phyloP scores from a whole-genome alignment of 2,113 vertebrate species.

The Gila orcuttii region DNA sequence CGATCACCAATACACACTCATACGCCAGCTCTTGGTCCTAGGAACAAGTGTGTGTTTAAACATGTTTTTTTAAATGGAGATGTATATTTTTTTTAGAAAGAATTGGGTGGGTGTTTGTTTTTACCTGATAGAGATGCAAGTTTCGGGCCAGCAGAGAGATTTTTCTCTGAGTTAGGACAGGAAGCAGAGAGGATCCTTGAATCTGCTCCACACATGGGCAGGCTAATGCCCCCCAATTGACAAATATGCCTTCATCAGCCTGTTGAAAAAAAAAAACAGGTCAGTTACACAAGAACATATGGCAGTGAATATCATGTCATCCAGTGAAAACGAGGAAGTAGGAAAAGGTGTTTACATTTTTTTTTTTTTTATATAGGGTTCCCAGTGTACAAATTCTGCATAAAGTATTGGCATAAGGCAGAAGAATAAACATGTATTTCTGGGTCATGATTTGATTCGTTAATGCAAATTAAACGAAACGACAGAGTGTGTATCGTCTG shows the following conservation, averaged over 20 bases:
- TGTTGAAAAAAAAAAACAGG: constrained; percentile 51
- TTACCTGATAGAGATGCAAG: constrained; percentile 90
- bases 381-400: too few relatives aligned
- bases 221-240: constrained; percentile 79
- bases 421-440: neutral
- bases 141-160: constrained; percentile 88
- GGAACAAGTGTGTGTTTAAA: neutral
- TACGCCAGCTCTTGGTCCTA: constrained; percentile 87
- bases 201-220: constrained; percentile 94
- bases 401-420: too few relatives aligned
- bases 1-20: constrained; percentile 90
- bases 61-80: neutral
- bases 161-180: constrained; percentile 84
- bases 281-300: constrained; percentile 4
- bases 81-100: neutral
- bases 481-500: neutral
- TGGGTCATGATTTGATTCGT: neutral
- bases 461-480: neutral
- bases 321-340: neutral
- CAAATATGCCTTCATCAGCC: constrained; percentile 79
- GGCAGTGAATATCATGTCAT: neutral
- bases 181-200: constrained; percentile 83
- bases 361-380: too few relatives aligned
- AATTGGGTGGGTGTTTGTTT: neutral
- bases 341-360: neutral